Base-by-base conservation (phyloP, 2,797 vertebrate species). In the Myripristis jacobus region DNA sequence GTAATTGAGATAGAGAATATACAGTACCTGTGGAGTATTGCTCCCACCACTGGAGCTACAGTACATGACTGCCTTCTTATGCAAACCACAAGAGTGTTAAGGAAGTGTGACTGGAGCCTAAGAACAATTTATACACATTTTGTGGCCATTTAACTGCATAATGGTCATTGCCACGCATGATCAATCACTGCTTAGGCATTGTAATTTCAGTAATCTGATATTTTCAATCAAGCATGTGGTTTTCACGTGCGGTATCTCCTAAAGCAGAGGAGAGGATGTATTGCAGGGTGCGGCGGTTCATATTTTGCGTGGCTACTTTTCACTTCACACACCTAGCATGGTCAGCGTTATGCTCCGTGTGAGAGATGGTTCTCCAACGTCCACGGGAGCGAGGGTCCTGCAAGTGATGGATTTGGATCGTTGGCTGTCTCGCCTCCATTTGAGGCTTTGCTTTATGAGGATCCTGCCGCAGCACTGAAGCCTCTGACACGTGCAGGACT, bases 1-100 rank as follows among this genome's bases (percentile, higher is more conserved):
- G 79, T 86, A 88, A 87, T 87, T 70, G 79, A 82, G 73, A 76
- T 65, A 21, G 61, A 52, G 88, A 83, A 90, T 86, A 88, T 90
- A 89, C 85, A 69, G 73, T 85, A 86, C 83, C 88, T 90, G 83
- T 66, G 83, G 73, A 83, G 68, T 31, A 60, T 24, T 70, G 73
- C 86, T 77, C 77, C 74, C 54, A 72, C 66, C 51, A 65, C 73
- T 22, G 71, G 15, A 67, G 72, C 85, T 77, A 63, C 73, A 7
- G 65, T 38, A 62, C 70, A 34, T 63, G 73, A 87, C 81, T 81
- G 77, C 36, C 67, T 81, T 81, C 66, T 70, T 83, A 64, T 69
- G 66, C 76, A 80, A 62, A 81, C 66, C 71, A 70, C 72, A 60
- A 46, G 70, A 73, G 73, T 75, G 71, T 76, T 71, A 65, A 78